These are phyloP conservation scores for Asbolus verrucosus DNA, from an alignment of 1,140 invertebrate genomes.

Conservation along the genomic window DNA sequence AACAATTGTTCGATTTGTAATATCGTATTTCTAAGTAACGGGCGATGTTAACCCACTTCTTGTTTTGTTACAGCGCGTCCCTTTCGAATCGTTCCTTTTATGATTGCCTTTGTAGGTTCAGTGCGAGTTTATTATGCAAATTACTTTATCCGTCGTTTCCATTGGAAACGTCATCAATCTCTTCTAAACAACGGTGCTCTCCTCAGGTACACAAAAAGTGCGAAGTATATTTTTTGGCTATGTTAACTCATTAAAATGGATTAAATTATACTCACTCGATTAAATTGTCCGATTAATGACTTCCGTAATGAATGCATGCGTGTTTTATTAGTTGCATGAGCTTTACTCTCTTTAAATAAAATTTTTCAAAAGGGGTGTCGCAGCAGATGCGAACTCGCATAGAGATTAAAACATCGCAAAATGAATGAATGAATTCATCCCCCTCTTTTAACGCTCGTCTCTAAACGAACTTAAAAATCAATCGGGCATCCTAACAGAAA, in stretches of 20 bases:
- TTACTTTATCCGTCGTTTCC: conserved; percentile 1
- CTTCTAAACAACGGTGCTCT: too few species aligned
- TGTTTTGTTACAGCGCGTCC: not conserved
- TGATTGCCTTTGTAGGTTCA: too few species aligned
- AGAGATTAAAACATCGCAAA: not conserved
- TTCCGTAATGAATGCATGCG: not conserved
- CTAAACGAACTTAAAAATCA: too few species aligned
- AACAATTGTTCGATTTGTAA: conserved; percentile 7
- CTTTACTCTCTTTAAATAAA: not conserved
- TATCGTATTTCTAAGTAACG: not conserved
- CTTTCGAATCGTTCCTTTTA: too few species aligned
- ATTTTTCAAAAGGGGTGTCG: not conserved
- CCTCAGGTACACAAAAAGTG: too few species aligned
- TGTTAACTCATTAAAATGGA: too few species aligned
- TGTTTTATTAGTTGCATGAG: conserved; percentile 5
- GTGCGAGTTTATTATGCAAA: conserved; percentile 1
- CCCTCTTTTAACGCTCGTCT: too few species aligned
- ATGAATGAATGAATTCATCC: not conserved
- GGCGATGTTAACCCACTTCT: conserved; percentile 6
- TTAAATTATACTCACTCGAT: too few species aligned
- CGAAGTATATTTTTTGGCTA: not conserved
- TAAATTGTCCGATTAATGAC: not conserved
- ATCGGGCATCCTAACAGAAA: too few species aligned
- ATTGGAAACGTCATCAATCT: too few species aligned
- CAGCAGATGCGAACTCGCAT: conserved; percentile 15